Conservation (phyloP, 2,797 vertebrate genomes). For the Anguilla marmorata region DNA sequence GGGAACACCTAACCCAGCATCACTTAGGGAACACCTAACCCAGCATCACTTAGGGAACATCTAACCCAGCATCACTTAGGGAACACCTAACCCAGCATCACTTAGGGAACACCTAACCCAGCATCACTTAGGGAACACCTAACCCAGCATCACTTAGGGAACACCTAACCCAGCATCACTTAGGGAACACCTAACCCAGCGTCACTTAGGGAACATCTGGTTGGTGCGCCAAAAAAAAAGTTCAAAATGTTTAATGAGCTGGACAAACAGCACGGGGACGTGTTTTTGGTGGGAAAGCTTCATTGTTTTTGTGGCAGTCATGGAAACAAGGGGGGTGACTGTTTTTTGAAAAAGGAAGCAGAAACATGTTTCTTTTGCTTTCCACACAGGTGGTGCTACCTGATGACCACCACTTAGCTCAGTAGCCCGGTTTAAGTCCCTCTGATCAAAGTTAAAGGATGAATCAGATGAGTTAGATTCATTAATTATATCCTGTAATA, state of each 20-base stretch:
- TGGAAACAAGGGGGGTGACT: neutral
- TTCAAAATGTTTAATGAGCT: conserved; percentile 24
- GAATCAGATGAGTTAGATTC: too few species aligned
- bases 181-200: conserved; percentile 19
- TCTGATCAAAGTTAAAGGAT: neutral
- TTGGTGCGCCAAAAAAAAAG: neutral
- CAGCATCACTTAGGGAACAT: conserved; percentile 1
- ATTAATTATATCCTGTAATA: neutral
- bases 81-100: conserved; percentile 14
- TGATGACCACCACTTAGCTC: neutral
- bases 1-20: conserved; percentile 17
- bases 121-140: conserved; percentile 14
- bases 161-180: conserved; percentile 12
- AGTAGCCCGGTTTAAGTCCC: neutral
- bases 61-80: conserved; percentile 5
- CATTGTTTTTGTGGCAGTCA: conserved; percentile 21
- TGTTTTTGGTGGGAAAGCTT: conserved; percentile 18
- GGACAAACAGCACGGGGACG: conserved; percentile 11
- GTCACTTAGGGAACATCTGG: conserved; percentile 34
- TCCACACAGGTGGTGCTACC: neutral
- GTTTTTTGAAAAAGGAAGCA: neutral
- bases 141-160: neutral
- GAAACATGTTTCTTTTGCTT: neutral
- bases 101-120: conserved; percentile 18
- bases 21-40: conserved; percentile 19